Percentiles rank a stretch among this genome's conserved stretches.
Evolutionary conservation across 2,113 vertebrate species (phyloP).

Genomic region (Corythornis madagascariensis): DNA sequence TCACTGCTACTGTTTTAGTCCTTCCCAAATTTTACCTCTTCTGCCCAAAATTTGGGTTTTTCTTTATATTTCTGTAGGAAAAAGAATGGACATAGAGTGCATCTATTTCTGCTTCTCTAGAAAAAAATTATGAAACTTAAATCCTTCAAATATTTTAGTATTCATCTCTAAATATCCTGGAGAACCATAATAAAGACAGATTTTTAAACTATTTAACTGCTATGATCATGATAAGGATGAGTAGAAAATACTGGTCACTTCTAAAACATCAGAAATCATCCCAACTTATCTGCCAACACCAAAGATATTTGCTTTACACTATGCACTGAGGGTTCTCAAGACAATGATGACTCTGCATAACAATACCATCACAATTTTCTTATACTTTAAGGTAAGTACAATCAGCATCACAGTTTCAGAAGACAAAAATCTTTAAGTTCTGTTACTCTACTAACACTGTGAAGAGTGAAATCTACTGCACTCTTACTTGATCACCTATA

Average conservation of each 20-base stretch:
- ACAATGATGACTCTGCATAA: neutral
- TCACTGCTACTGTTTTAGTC: neutral
- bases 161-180: neutral
- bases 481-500: neutral
- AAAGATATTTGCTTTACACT: neutral
- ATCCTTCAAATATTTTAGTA: neutral
- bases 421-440: neutral
- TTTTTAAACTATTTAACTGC: slow-evolving; percentile 9
- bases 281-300: too few relatives aligned
- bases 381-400: neutral
- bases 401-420: neutral
- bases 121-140: neutral
- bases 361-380: neutral
- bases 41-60: neutral
- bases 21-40: neutral
- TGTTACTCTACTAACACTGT: neutral
- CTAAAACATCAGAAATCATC: neutral
- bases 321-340: neutral
- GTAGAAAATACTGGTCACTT: neutral
- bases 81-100: neutral
- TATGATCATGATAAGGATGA: neutral
- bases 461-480: neutral
- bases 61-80: neutral
- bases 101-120: neutral
- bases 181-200: neutral